Conservation (phyloP, 2,797 vertebrate genomes). For the Etheostoma perlongum region DNA sequence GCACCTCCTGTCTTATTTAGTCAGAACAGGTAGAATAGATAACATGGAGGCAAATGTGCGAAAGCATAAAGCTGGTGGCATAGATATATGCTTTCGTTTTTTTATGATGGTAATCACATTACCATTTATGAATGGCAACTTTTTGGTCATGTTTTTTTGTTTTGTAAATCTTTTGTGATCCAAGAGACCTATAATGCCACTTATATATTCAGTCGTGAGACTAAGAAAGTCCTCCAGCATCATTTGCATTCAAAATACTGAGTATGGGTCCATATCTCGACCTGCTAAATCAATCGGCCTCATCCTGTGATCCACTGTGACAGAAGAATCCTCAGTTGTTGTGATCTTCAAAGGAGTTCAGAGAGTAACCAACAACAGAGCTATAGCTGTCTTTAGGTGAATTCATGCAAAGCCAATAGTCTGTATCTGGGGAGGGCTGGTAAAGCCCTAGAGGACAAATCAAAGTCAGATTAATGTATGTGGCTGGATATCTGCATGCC, state of each 20-base stretch:
- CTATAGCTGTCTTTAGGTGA: constrained; percentile 48
- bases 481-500: constrained; percentile 29
- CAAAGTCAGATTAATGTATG: constrained; percentile 69
- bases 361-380: constrained; percentile 54
- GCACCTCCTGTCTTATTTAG: constrained; percentile 21
- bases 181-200: neutral
- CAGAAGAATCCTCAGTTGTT: constrained; percentile 55
- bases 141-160: neutral
- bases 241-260: constrained; percentile 59
- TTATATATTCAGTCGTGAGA: constrained; percentile 27
- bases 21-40: constrained; percentile 1
- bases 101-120: constrained; percentile 8
- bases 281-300: constrained; percentile 66
- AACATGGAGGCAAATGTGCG: no score
- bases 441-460: constrained; percentile 60
- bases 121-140: neutral
- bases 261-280: constrained; percentile 45
- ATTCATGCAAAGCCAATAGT: constrained; percentile 57
- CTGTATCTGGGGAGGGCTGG: constrained; percentile 41
- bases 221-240: constrained; percentile 45
- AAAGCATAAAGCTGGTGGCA: constrained; percentile 32
- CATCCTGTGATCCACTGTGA: constrained; percentile 59
- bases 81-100: constrained; percentile 10
- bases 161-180: constrained; percentile 14
- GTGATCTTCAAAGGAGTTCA: constrained; percentile 71